These are phyloP conservation scores for Drosophila sulfurigaster DNA, from an alignment of 1,140 invertebrate species.

Conservation along the genomic window DNA sequence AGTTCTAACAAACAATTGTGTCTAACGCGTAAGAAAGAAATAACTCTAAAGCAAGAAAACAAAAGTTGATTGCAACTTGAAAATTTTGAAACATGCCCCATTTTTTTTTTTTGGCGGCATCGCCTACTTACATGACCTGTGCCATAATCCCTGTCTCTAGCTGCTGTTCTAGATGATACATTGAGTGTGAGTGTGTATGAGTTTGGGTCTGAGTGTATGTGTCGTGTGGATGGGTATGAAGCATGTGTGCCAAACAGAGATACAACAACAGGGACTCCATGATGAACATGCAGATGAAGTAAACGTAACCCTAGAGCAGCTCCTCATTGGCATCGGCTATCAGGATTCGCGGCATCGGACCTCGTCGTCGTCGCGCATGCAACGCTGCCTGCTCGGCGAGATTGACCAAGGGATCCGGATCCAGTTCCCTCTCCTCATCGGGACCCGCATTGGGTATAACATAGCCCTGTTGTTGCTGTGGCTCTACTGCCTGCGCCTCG, in stretches of 20 bases:
- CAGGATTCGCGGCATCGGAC: slow-evolving; percentile 36
- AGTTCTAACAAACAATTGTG: slow-evolving; percentile 69
- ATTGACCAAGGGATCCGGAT: slow-evolving; percentile 22
- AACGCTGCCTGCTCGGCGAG: slow-evolving; percentile 53
- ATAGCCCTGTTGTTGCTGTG: not conserved
- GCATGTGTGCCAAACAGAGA: slow-evolving; percentile 47
- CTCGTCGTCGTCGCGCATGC: slow-evolving; percentile 49
- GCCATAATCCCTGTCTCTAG: slow-evolving; percentile 10
- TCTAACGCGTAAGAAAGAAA: slow-evolving; percentile 61
- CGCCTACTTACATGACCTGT: slow-evolving; percentile 7
- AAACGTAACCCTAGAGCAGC: slow-evolving; percentile 58
- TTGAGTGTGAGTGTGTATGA: not conserved
- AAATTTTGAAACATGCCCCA: slow-evolving; percentile 31
- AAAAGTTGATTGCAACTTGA: slow-evolving; percentile 32
- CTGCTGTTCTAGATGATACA: not conserved
- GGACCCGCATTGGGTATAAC: not conserved
- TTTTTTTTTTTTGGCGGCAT: slow-evolving; percentile 5
- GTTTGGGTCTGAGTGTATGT: not conserved
- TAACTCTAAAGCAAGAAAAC: slow-evolving; percentile 38
- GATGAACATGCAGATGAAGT: slow-evolving; percentile 43
- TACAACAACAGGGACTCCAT: slow-evolving; percentile 57
- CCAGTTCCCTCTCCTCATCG: slow-evolving; percentile 20
- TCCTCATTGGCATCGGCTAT: slow-evolving; percentile 54
- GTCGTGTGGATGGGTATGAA: slow-evolving; percentile 10
- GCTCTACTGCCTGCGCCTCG: not conserved